Conservation (phyloP, 35 echinoderm and acorn worm species). For the Lytechinus pictus region DNA sequence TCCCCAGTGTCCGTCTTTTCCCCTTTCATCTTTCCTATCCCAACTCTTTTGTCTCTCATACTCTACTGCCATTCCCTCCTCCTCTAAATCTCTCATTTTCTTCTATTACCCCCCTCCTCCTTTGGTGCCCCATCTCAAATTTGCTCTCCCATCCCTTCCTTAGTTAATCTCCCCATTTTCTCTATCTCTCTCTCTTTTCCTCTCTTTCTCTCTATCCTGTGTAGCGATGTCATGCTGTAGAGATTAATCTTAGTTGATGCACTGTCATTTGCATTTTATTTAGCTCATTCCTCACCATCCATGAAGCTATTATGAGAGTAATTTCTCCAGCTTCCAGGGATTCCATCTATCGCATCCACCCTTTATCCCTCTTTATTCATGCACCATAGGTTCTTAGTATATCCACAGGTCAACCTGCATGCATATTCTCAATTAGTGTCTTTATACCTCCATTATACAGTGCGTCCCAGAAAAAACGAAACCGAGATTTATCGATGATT, state of each 20-base stretch:
- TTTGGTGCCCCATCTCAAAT: background rate
- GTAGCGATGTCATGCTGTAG: background rate
- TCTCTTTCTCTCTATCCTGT: background rate
- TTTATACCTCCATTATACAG: no score
- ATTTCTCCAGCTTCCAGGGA: background rate
- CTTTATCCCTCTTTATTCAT: no score
- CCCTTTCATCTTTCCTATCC: background rate
- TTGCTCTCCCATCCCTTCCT: background rate
- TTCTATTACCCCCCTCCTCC: background rate
- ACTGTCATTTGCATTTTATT: background rate
- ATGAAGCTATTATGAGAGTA: background rate
- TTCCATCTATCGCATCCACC: no score
- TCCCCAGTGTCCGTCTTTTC: background rate
- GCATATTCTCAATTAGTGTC: background rate
- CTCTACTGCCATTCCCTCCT: background rate
- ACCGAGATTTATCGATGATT: no score
- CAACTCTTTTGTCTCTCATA: background rate
- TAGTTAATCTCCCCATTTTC: background rate
- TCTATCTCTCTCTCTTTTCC: no score
- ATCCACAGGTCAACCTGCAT: background rate
- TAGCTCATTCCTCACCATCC: background rate
- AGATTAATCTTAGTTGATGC: background rate
- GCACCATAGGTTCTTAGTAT: no score
- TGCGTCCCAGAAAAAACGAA: no score
- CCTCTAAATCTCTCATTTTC: no score